phyloP scores from a whole-genome alignment of 2,888 invertebrate species.

The Apotomis capreana region DNA sequence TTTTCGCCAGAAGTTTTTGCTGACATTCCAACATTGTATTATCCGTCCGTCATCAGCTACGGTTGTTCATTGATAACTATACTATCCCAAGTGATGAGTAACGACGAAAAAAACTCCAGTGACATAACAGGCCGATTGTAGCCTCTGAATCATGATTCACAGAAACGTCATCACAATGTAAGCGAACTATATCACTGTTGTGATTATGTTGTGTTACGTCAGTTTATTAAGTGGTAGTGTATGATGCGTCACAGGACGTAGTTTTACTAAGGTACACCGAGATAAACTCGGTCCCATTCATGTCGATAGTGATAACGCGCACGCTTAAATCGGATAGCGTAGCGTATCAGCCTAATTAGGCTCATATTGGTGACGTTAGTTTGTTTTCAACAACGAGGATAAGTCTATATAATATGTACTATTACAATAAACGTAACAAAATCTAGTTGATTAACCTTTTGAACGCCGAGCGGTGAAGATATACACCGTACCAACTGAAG shows the following conservation, averaged over 20 bases:
- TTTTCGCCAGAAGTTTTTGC: slow-evolving; percentile 27
- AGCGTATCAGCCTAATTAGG: slow-evolving; percentile 4
- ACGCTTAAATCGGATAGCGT: background rate
- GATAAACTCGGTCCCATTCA: slow-evolving; percentile 37
- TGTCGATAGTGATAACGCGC: slow-evolving; percentile 24
- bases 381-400: background rate
- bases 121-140: slow-evolving; percentile 55
- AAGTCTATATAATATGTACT: too few relatives aligned
- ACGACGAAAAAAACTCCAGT: slow-evolving; percentile 59
- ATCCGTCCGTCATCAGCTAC: slow-evolving; percentile 42
- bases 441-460: too few relatives aligned
- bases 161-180: slow-evolving; percentile 74
- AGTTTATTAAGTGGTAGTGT: slow-evolving; percentile 52
- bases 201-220: slow-evolving; percentile 50
- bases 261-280: slow-evolving; percentile 29
- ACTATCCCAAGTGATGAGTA: slow-evolving; percentile 72
- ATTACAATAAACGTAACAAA: too few relatives aligned
- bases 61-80: slow-evolving; percentile 66
- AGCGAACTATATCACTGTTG: slow-evolving; percentile 52
- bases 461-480: too few relatives aligned
- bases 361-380: slow-evolving; percentile 9
- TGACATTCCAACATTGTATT: slow-evolving; percentile 9
- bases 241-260: slow-evolving; percentile 58
- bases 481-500: too few relatives aligned
- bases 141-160: slow-evolving; percentile 68